phyloP scores from a whole-genome alignment of 2,797 vertebrate genomes.

The Sebastes diploproa region DNA sequence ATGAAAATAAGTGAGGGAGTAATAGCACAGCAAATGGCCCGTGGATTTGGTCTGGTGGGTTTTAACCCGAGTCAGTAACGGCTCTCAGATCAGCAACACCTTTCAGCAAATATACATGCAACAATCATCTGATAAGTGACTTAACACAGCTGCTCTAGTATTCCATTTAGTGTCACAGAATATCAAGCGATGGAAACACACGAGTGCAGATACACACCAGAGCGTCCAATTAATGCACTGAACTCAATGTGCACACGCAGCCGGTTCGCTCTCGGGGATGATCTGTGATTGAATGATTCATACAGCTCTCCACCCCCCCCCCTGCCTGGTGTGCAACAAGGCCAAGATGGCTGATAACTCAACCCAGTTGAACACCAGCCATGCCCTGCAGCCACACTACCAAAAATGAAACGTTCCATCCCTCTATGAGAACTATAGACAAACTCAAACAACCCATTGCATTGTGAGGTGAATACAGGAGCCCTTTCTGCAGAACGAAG shows the following conservation, averaged over 20 bases:
- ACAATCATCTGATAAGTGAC: constrained; percentile 8
- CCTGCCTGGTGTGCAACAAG: constrained; percentile 31
- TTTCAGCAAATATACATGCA: constrained; percentile 2
- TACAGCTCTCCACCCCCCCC: constrained; percentile 14
- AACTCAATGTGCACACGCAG: background rate
- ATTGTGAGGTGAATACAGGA: constrained; percentile 8
- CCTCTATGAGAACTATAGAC: constrained; percentile 39
- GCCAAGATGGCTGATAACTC: constrained; percentile 55
- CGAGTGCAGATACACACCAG: background rate
- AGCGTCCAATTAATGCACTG: constrained; percentile 19
- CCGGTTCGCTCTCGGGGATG: constrained; percentile 14
- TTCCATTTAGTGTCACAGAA: background rate
- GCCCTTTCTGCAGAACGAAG: background rate
- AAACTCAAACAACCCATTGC: constrained; percentile 11
- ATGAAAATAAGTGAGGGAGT: constrained; percentile 14
- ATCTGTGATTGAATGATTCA: constrained; percentile 44
- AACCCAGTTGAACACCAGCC: constrained; percentile 52
- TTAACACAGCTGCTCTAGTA: background rate
- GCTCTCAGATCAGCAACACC: constrained; percentile 4
- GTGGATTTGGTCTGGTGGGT: constrained; percentile 8
- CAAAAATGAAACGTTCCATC: constrained; percentile 50
- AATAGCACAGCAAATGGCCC: constrained; percentile 14
- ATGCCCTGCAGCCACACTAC: constrained; percentile 45
- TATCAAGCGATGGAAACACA: background rate
- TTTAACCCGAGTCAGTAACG: background rate